Evolutionary conservation across 1,140 invertebrate species (phyloP), one percentile per base, ranked within the genome.

Genomic region (Aphelinus atriplicis): DNA sequence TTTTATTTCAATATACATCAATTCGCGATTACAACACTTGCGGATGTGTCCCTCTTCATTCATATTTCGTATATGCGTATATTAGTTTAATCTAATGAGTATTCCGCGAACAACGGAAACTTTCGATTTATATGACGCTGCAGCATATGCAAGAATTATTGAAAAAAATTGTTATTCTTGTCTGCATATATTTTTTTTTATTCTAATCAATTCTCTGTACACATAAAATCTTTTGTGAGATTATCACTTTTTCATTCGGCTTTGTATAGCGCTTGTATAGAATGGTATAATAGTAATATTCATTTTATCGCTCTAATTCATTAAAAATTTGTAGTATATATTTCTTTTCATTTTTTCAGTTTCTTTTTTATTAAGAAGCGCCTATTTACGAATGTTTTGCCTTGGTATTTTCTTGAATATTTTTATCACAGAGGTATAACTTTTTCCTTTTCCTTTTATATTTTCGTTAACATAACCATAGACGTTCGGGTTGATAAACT

Each of bases 1-100:
- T 72, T 83, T 79, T 81, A 82, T 81, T 78, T 82, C 82, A 81
- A 80, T 86, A 85, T 85, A 87, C 86, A 87, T 85, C 82, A 83
- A 87, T 84, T 87, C 85, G 84, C 83, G 81, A 81, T 83, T 84
- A 85, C 78, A 86, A 82, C 80, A 82, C 79, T 78, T 80, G 81
- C 78, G 81, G 79, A 82, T 81, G 82, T 82, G 78, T 81, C 53
- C 4, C 6, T 4, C 47, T 57, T 57, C 26, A 7, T 68, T 68
- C 43, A 55, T 51, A 69, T 62, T 58, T 70, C 48, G 67, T 56
- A 63, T 68, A 77, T 62, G 47, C 71, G 61, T 65, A 67, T 76
- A 51, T 64, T 76, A 65, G 26, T 74, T 9, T 66, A 71, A 76
- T 76, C 68, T 48, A 76, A 62, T 67, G 63, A 72, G 63, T 66